Evolutionary conservation across 2,113 vertebrate genomes (phyloP), one percentile per base, ranked within the genome.

Genomic region (Acrocephalus kingi): DNA sequence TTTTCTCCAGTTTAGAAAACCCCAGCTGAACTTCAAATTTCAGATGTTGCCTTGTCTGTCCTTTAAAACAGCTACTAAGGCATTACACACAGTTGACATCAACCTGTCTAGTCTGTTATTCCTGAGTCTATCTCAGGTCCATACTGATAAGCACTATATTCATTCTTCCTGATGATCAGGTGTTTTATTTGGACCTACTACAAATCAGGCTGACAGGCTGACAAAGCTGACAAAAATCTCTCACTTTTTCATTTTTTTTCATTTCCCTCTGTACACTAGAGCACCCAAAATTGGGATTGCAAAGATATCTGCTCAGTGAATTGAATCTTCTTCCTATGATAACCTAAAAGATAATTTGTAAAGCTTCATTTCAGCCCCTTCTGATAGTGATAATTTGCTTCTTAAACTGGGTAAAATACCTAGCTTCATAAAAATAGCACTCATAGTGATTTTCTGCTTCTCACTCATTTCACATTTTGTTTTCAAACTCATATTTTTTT

Each of bases 371-470:
- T 96, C 45, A 59, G 93, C 79, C 66, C 39, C 39, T 80, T 78
- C 37, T 79, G 56, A 87, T 48, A 76, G 76, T 59, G 73, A 79
- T 54, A 94, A 84, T 56, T 55, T 80, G 64, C 48, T 63, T 62
- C 94, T 96, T 97, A 97, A 93, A 91, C 82, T 84, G 72, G 51
- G 68, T 59, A 89, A 97, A 96, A 86, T 51, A 74, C 28, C 24
- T 64, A 25, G 11, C 19, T 86, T 54, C 55, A 82, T 54, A 63
- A 72, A 77, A 95, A 94, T n/a, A 94, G 81, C 77, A 88, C 67
- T 68, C 22, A 92, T 35, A 75, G 66, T 94, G 25, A 55, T 66
- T 51, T 69, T 66, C 61, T 66, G 14, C 78, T 49, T 93, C 85
- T 84, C 64, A 59, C 22, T 89, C 77, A 55, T 95, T 78, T 49